phyloP scores from a whole-genome alignment of 2,113 vertebrate genomes.

The Fulmarus glacialis region DNA sequence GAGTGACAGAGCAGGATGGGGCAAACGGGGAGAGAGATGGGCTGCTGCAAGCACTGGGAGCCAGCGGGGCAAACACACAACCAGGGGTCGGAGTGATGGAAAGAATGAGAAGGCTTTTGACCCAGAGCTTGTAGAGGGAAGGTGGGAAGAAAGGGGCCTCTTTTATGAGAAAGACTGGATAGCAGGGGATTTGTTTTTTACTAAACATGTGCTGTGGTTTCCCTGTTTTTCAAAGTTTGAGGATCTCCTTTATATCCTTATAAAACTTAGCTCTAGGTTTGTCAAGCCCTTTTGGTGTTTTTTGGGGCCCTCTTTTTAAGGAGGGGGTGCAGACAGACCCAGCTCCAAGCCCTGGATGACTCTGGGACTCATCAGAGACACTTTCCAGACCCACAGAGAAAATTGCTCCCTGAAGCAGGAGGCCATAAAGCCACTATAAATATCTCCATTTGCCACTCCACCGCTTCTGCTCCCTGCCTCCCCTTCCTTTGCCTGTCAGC shows the following conservation, averaged over 20 bases:
- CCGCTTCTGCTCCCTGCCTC: neutral
- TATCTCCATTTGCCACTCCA: neutral
- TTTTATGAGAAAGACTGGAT: neutral
- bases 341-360: neutral
- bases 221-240: neutral
- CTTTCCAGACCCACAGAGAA: neutral
- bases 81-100: accelerated
- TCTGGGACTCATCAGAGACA: conserved; percentile 14
- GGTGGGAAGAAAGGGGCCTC: neutral
- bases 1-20: neutral
- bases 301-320: neutral
- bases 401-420: neutral
- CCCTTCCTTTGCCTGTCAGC: neutral
- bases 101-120: neutral
- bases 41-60: neutral
- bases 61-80: neutral
- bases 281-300: neutral
- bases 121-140: neutral
- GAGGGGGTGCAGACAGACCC: neutral
- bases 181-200: neutral
- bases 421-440: neutral
- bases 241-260: neutral
- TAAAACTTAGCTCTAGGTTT: neutral
- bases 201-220: neutral
- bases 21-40: neutral